Conservation (phyloP, 2,113 vertebrate species). For the Abramis brama region DNA sequence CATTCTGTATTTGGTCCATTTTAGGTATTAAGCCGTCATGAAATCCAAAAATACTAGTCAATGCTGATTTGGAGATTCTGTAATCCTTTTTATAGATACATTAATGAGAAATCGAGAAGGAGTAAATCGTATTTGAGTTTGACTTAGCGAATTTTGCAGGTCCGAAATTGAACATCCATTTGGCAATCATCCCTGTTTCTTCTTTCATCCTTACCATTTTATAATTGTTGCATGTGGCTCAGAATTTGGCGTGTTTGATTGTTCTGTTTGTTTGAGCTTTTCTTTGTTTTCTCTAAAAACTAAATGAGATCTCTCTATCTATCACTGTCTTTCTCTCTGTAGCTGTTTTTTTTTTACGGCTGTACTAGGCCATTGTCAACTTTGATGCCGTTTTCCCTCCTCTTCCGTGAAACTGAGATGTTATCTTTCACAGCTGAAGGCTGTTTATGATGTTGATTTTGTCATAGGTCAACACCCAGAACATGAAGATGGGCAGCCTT, state of each 20-base stretch:
- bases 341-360: neutral
- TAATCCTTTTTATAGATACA: neutral
- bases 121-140: neutral
- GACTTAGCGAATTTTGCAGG: neutral
- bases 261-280: constrained; percentile 34
- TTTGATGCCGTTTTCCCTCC: neutral
- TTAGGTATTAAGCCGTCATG: neutral
- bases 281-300: constrained; percentile 9
- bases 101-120: neutral
- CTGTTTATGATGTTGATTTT: constrained; percentile 24
- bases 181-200: constrained; percentile 29
- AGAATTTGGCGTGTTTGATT: constrained; percentile 13
- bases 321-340: neutral
- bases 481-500: constrained; percentile 89
- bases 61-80: neutral
- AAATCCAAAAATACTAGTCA: neutral
- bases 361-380: neutral
- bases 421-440: neutral
- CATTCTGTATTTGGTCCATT: neutral
- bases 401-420: neutral
- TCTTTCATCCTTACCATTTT: constrained; percentile 12
- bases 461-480: constrained; percentile 87
- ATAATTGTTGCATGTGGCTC: constrained; percentile 20
- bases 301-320: neutral
- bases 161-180: neutral